Base-by-base conservation (phyloP, 2,113 vertebrate species). In the Oncorhynchus tshawytscha region DNA sequence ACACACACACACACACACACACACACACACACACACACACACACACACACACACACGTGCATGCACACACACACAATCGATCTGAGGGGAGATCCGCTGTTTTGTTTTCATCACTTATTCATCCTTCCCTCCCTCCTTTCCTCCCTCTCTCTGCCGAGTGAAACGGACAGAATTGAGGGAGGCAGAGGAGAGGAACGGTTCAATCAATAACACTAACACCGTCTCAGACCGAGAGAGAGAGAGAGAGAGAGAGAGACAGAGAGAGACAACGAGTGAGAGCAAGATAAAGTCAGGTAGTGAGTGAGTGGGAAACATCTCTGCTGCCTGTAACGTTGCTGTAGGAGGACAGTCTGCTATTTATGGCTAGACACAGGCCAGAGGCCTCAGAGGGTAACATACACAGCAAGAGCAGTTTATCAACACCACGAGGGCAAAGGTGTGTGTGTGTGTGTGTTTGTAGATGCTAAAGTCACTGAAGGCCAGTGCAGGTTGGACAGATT, bases 31-130 rank as follows among this genome's bases (percentile, higher is more conserved):
- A 31, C 5, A 31, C 29, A 31, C 29, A 5, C 4, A 5, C 29
- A 31, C 29, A 31, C 29, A 31, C 29, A 31, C 29, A 31, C 29
- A 31, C 4, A 31, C 29, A 31, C 29, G 5, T 1, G 5, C 31
- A 5, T 5, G 5, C 31, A 31, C 31, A 31, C 34, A 7, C 6
- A 79, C 84, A 76, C 86, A 92, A 93, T 91, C 83, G 91, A 93
- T 92, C 85, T 79, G 82, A 82, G 71, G 78, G 86, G 85, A 91
- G 51, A 92, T 88, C 86, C 81, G 87, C 76, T 92, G 90, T 93
- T 93, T 94, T 94, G 92, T 93, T 93, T 91, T 92, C 89, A 93
- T 93, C 86, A 94, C 82, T 94, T 92, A 94, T 94, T 94, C 89
- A 94, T 91, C 84, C 79, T 73, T 57, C 67, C 77, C 73, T 84